phyloP scores from a whole-genome alignment of 2,797 vertebrate species.

The Halcyon chelicuti region DNA sequence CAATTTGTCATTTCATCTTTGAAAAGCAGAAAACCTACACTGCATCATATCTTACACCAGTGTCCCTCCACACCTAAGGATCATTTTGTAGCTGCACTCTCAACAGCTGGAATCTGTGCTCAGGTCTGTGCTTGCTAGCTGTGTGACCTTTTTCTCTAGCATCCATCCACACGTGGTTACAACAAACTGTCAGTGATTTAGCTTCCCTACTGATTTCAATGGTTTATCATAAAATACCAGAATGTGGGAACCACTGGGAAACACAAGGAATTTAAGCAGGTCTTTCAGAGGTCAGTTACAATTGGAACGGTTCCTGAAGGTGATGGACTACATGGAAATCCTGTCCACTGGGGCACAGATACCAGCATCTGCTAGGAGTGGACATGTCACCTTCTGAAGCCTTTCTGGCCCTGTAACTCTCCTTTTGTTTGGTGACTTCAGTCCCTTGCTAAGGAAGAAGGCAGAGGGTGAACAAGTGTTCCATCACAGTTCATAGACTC shows the following conservation, averaged over 20 bases:
- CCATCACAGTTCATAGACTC: background rate
- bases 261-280: background rate
- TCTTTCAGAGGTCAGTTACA: background rate
- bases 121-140: background rate
- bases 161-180: accelerated
- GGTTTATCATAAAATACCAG: background rate
- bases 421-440: background rate
- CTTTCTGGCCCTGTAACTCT: background rate
- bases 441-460: background rate
- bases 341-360: background rate
- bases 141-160: background rate
- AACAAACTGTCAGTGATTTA: background rate
- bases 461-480: background rate
- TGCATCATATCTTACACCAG: accelerated
- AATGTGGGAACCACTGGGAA: background rate
- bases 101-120: background rate
- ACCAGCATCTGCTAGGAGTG: background rate
- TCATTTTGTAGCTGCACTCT: background rate
- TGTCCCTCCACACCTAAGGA: background rate
- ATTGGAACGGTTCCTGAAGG: background rate
- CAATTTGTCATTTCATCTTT: background rate
- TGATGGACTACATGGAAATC: background rate
- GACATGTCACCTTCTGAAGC: background rate
- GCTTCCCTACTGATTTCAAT: background rate
- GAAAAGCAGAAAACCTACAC: background rate